A percentile compares a stretch with the other conserved stretches of the same genome.
These are phyloP conservation scores for Vannuccia rotundouncinata DNA, from an alignment of 2,888 invertebrate species.

Conservation along the genomic window DNA sequence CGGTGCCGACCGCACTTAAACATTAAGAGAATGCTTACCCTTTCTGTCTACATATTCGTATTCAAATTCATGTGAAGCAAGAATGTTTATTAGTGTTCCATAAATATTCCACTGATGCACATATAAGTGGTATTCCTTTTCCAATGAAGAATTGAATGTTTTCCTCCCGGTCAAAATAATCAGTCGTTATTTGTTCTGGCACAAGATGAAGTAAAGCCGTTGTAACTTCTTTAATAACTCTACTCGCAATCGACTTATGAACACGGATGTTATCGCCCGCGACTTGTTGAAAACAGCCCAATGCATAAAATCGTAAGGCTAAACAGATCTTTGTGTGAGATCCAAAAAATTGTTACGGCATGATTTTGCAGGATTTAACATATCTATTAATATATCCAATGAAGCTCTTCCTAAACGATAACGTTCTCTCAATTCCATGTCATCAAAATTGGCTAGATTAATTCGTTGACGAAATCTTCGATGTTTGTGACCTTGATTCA, in stretches of 20 bases:
- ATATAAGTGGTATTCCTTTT: neutral
- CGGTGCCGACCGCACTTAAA: slow-evolving; percentile 16
- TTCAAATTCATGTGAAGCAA: neutral
- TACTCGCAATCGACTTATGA: slow-evolving; percentile 14
- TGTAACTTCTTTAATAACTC: neutral
- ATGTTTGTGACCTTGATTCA: neutral
- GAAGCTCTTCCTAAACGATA: slow-evolving; percentile 16
- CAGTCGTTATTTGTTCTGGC: slow-evolving; percentile 4
- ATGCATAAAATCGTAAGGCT: slow-evolving; percentile 23
- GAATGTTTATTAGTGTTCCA: slow-evolving; percentile 6
- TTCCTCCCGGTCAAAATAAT: slow-evolving; percentile 21
- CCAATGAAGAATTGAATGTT: slow-evolving; percentile 6
- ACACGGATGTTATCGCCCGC: slow-evolving; percentile 18
- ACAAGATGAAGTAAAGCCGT: neutral
- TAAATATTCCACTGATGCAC: slow-evolving; percentile 23
- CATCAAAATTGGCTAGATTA: slow-evolving; percentile 12
- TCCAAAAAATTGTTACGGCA: slow-evolving; percentile 15
- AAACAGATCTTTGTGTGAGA: neutral
- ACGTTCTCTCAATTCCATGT: slow-evolving; percentile 14
- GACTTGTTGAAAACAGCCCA: slow-evolving; percentile 10
- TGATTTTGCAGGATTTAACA: slow-evolving; percentile 12
- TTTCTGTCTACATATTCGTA: slow-evolving; percentile 23
- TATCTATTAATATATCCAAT: slow-evolving; percentile 7
- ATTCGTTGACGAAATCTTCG: slow-evolving; percentile 19
- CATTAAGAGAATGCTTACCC: slow-evolving; percentile 17